A percentile compares a stretch with the other conserved stretches of the same genome.
phyloP scores from a whole-genome alignment of 2,113 vertebrate species.

The Takifugu flavidus region DNA sequence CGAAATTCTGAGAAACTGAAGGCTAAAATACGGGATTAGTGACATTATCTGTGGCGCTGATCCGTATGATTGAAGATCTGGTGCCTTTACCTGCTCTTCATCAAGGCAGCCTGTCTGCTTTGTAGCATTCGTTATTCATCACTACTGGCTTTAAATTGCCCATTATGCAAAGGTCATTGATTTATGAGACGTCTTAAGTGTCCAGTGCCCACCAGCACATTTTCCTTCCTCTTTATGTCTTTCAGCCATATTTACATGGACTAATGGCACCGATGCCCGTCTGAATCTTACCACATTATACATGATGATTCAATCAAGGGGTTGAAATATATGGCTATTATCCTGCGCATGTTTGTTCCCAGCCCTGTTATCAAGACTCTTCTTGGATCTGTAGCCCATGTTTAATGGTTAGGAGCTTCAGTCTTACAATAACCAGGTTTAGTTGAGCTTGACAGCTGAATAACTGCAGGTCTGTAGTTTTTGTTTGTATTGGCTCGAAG shows the following conservation, averaged over 20 bases:
- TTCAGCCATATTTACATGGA: slow-evolving; percentile 39
- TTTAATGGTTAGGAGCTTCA: too few relatives aligned
- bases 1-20: neutral
- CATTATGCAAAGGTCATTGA: slow-evolving; percentile 60
- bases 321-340: slow-evolving; percentile 26
- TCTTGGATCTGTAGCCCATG: neutral
- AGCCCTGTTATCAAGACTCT: slow-evolving; percentile 1
- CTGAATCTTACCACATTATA: slow-evolving; percentile 42
- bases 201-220: slow-evolving; percentile 27
- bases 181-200: slow-evolving; percentile 41
- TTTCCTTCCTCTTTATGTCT: slow-evolving; percentile 32
- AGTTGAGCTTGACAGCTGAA: too few relatives aligned
- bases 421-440: too few relatives aligned
- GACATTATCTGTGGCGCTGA: too few relatives aligned
- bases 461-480: too few relatives aligned
- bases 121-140: too few relatives aligned
- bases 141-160: slow-evolving; percentile 29
- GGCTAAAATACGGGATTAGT: too few relatives aligned
- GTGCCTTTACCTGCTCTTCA: slow-evolving; percentile 10
- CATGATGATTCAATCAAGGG: slow-evolving; percentile 37
- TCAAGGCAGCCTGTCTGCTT: slow-evolving; percentile 21
- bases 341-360: slow-evolving; percentile 12
- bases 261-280: slow-evolving; percentile 42
- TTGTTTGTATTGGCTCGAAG: too few relatives aligned
- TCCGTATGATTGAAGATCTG: neutral